Base-by-base conservation (phyloP, 2,797 vertebrate species). In the Catostomus latipinnis region DNA sequence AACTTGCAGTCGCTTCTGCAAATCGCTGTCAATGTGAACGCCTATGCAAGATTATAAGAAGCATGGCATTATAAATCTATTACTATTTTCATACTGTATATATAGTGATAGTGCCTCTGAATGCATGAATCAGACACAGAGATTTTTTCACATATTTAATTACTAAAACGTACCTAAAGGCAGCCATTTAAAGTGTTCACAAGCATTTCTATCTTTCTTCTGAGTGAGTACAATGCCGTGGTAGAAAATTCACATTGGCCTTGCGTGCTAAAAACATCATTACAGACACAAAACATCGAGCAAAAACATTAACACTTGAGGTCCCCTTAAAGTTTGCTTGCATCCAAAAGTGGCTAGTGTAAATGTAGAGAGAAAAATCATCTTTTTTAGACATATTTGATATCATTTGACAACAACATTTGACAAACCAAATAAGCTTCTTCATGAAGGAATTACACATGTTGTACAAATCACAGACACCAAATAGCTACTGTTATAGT, bases 331-430 rank as follows among this genome's bases (percentile, higher is more conserved):
- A 92, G 90, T 92, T 88, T 87, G 89, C 92, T 91, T 92, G 90
- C 90, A 88, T 89, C 85, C 88, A 93, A 82, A 88, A 94, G 93
- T 93, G 93, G 92, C 94, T 93, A 92, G 92, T 93, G 93, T 92
- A 90, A 90, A 89, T 92, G 91, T 90, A 89, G 12, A 89, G 85
- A 89, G 34, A 3, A 22, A 22, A 34, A 68, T 71, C 72, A 85
- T 75, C 34, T 78, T 76, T 85, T 91, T 88, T 93, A 91, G 92
- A 92, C 90, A 93, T 34, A 34, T 11, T 61, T 81, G 78, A 91
- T 85, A 91, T 88, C 86, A 89, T 56, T 49, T 22, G 87, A 60
- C 48, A 57, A 50, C 12, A 16, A 34, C 58, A 74, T 68, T 66
- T 70, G 56, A 16, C 53, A 10, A 56, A 34, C 34, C 34, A 34